phyloP scores from a whole-genome alignment of 1,140 invertebrate species.

The Uloborus diversus region DNA sequence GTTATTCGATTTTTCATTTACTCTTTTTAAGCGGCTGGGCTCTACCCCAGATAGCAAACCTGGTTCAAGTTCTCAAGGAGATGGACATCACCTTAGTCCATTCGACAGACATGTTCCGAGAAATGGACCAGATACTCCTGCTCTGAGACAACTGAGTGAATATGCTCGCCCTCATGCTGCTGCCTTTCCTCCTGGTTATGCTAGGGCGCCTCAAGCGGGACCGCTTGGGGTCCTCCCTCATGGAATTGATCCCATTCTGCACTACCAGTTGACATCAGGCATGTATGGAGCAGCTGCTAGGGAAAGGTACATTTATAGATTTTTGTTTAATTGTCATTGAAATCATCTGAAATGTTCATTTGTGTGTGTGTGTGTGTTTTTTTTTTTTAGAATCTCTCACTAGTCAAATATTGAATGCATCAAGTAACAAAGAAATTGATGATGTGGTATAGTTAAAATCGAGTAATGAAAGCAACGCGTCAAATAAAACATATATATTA shows the following conservation, averaged over 20 bases:
- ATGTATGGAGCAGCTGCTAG: constrained; percentile 71
- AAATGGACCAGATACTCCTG: constrained; percentile 87
- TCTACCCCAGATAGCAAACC: constrained; percentile 50
- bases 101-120: constrained; percentile 76
- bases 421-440: no score
- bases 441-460: no score
- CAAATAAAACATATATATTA: no score
- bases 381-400: no score
- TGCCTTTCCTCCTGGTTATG: constrained; percentile 77
- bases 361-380: background rate
- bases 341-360: background rate
- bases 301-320: constrained; percentile 70
- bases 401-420: no score
- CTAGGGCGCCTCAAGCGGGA: constrained; percentile 38
- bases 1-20: no score
- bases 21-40: constrained; percentile 32
- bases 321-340: background rate
- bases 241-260: constrained; percentile 73
- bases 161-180: constrained; percentile 85
- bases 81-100: constrained; percentile 59
- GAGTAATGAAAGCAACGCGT: no score
- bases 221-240: constrained; percentile 73
- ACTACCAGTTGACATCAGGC: constrained; percentile 64
- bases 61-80: constrained; percentile 67
- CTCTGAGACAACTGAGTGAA: constrained; percentile 84